Evolutionary conservation across 2,797 vertebrate species (phyloP).

Genomic region (Pogonophryne albipinna): DNA sequence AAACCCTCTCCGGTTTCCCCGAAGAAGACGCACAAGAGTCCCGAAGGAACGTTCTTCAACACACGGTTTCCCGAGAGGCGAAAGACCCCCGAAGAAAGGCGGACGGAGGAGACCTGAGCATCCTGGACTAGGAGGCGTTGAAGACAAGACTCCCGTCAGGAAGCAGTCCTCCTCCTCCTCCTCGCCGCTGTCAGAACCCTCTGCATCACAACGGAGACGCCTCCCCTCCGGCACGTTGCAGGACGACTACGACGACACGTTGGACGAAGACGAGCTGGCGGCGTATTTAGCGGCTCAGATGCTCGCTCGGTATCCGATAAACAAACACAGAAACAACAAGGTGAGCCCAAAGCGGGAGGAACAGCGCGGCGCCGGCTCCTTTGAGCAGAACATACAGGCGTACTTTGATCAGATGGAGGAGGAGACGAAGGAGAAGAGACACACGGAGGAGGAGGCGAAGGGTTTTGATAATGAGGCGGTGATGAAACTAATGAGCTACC

Average conservation of each 20-base stretch:
- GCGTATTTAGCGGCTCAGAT: constrained; percentile 90
- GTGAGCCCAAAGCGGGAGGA: constrained; percentile 80
- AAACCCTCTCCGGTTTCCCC: constrained; percentile 75
- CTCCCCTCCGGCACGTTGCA: constrained; percentile 81
- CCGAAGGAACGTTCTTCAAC: constrained; percentile 74
- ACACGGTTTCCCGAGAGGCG: constrained; percentile 75
- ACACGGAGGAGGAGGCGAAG: constrained; percentile 74
- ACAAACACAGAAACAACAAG: constrained; percentile 50
- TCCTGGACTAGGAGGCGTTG: constrained; percentile 85
- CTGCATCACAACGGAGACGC: constrained; percentile 70
- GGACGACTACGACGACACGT: constrained; percentile 84
- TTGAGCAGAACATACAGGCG: constrained; percentile 87
- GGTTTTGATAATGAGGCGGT: constrained; percentile 89
- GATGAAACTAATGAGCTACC: constrained; percentile 90
- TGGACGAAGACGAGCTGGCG: constrained; percentile 89
- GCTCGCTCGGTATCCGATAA: constrained; percentile 87
- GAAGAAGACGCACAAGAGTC: constrained; percentile 82
- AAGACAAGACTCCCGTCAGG: constrained; percentile 78
- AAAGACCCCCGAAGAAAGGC: constrained; percentile 85
- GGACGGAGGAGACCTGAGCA: constrained; percentile 88
- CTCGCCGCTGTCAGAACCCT: constrained; percentile 65
- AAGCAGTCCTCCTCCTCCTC: constrained; percentile 84
- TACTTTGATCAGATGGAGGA: constrained; percentile 86
- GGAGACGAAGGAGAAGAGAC: constrained; percentile 83
- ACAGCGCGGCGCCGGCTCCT: constrained; percentile 75